phyloP scores from a whole-genome alignment of 2,888 invertebrate species.

The Liopterus haemorrhoidalis region DNA sequence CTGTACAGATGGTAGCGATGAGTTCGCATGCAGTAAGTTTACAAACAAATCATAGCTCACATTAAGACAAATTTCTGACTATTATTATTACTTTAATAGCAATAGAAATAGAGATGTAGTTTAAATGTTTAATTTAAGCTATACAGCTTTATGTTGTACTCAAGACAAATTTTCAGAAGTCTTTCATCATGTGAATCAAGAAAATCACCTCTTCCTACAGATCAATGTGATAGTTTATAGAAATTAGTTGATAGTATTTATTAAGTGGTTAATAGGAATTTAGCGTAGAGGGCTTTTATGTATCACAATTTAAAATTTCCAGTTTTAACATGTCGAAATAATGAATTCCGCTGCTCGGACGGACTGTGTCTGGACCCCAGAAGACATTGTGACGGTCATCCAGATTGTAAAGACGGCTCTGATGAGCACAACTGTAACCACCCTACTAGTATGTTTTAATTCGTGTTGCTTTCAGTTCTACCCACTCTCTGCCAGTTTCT shows the following conservation, averaged over 20 bases:
- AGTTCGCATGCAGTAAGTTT: slow-evolving; percentile 38
- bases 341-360: slow-evolving; percentile 58
- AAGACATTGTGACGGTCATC: slow-evolving; percentile 49
- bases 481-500: not conserved
- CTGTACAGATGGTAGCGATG: slow-evolving; percentile 50
- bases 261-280: too few relatives aligned
- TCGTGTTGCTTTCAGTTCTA: slow-evolving; percentile 13
- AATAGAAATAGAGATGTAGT: too few relatives aligned
- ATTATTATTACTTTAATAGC: slow-evolving; percentile 4
- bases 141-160: too few relatives aligned
- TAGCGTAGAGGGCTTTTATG: too few relatives aligned
- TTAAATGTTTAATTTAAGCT: too few relatives aligned
- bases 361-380: slow-evolving; percentile 53
- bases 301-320: too few relatives aligned
- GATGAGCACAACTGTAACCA: slow-evolving; percentile 48
- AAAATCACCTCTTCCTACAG: too few relatives aligned
- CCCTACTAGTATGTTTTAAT: slow-evolving; percentile 12
- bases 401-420: slow-evolving; percentile 50
- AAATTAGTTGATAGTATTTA: too few relatives aligned
- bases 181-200: too few relatives aligned
- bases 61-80: too few relatives aligned
- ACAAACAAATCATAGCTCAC: not conserved
- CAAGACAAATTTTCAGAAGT: too few relatives aligned
- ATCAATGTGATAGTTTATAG: too few relatives aligned
- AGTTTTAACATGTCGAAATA: slow-evolving; percentile 45